These are phyloP conservation scores for Conistra vaccinii DNA, from an alignment of 2,888 invertebrate species.

Conservation along the genomic window DNA sequence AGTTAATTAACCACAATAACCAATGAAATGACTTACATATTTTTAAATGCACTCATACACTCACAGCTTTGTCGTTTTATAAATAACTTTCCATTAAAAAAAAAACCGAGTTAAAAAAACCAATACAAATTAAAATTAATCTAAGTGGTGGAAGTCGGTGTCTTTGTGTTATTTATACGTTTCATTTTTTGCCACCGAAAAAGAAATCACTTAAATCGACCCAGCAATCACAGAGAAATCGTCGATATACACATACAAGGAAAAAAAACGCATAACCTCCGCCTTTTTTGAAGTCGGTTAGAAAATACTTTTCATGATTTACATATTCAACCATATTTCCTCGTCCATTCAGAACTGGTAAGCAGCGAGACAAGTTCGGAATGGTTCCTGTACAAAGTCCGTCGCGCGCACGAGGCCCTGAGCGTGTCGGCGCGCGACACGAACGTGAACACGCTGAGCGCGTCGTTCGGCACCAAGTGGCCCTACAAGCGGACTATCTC, in stretches of 20 bases:
- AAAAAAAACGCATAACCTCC: neutral
- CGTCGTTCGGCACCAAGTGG: conserved; percentile 97
- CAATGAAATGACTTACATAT: neutral
- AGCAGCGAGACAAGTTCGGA: conserved; percentile 97
- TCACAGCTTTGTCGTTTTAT: neutral
- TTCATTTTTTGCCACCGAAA: neutral
- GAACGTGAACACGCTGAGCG: conserved; percentile 93
- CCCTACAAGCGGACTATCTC: conserved; percentile 98
- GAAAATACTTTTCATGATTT: too few relatives aligned
- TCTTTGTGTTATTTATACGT: neutral
- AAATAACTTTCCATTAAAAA: neutral
- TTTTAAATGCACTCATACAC: neutral
- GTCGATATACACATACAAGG: too few relatives aligned
- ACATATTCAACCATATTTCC: neutral
- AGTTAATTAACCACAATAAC: neutral
- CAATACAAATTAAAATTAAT: neutral
- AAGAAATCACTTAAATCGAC: neutral
- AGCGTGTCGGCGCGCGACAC: conserved; percentile 90
- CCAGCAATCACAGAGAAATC: neutral
- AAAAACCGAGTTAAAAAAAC: neutral
- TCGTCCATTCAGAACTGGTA: conserved; percentile 92
- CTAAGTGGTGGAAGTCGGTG: too few relatives aligned
- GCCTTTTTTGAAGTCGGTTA: neutral
- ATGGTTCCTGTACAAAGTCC: conserved; percentile 95
- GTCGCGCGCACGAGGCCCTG: conserved; percentile 96